Base-by-base conservation (phyloP, 2,113 vertebrate species). In the Chinchilla lanigera region DNA sequence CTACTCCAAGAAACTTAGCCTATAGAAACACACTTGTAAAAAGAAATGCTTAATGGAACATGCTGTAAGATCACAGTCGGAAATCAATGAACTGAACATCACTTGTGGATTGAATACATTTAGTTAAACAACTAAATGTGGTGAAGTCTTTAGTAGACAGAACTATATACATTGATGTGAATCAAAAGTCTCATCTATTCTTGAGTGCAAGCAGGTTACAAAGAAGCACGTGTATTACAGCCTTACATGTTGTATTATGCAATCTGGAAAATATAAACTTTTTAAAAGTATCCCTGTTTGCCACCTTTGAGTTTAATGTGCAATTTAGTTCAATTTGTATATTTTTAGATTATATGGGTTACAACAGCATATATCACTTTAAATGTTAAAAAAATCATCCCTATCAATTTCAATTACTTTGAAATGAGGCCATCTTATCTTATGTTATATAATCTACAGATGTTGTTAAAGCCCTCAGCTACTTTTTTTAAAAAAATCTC, bases 381-480 rank as follows among this genome's bases (percentile, higher is more conserved):
- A 50, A 61, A 60, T 89, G 82, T 89, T 86, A 56, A 86, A 52
- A 52, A 9, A 94, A 44, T 54, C 33, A 85, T 3, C 30, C 14
- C 2, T 60, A 65, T 50, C 96, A 92, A 84, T 81, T 84, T 82
- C 35, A 88, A 81, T 86, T 92, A 73, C 24, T 93, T 90, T 89
- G 54, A 89, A 86, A 50, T 83, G 19, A 86, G 12, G 24, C 1
- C 61, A 61, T 77, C 17, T 22, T 60, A 61, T 77, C 17, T 22
- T 60, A 50, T 87, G 78, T 77, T 52, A 77, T 52, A 84, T 35
- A 78, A 94, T 82, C 26, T 73, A 47, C 41, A 67, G 12, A 22
- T 67, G 8, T 86, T 38, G 54, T 35, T 67, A 67, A 44, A 54
- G 35, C 16, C 81, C 61, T 89, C 24, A 86, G 91, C 81, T 95